Conservation (phyloP, 2,797 vertebrate genomes). For the Oreochromis grahami region DNA sequence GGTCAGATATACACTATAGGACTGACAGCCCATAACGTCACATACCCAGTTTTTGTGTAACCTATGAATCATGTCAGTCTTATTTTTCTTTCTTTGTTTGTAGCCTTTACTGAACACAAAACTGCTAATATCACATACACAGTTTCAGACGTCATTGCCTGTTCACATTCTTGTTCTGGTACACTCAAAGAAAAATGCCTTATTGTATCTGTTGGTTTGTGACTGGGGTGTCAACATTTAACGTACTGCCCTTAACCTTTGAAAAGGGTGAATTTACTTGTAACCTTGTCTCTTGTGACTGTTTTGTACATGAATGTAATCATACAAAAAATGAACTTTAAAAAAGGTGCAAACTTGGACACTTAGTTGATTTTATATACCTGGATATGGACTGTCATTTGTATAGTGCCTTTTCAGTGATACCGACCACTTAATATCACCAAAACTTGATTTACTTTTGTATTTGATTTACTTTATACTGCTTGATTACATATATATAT, state of each 20-base stretch:
- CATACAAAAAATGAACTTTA: neutral
- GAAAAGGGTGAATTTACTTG: fast-evolving
- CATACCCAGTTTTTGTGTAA: neutral
- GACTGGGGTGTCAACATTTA: neutral
- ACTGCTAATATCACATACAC: neutral
- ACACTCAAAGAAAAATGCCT: neutral
- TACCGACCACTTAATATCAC: neutral
- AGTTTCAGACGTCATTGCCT: neutral
- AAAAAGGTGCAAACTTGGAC: neutral
- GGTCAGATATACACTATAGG: neutral
- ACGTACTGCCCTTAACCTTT: neutral
- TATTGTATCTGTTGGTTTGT: neutral
- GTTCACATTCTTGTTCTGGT: neutral
- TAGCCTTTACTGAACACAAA: neutral
- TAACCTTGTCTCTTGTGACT: neutral
- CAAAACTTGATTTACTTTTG: neutral
- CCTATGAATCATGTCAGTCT: neutral
- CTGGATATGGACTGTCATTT: neutral
- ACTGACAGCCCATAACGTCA: neutral
- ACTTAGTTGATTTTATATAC: neutral
- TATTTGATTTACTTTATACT: neutral
- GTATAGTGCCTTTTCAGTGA: neutral
- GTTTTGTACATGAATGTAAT: neutral
- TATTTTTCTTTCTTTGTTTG: neutral
- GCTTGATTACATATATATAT: too few species aligned